A percentile compares a stretch with the other conserved stretches of the same genome.
Evolutionary conservation across 2,113 vertebrate species (phyloP).

Genomic region (Ceuthmochares aereus): DNA sequence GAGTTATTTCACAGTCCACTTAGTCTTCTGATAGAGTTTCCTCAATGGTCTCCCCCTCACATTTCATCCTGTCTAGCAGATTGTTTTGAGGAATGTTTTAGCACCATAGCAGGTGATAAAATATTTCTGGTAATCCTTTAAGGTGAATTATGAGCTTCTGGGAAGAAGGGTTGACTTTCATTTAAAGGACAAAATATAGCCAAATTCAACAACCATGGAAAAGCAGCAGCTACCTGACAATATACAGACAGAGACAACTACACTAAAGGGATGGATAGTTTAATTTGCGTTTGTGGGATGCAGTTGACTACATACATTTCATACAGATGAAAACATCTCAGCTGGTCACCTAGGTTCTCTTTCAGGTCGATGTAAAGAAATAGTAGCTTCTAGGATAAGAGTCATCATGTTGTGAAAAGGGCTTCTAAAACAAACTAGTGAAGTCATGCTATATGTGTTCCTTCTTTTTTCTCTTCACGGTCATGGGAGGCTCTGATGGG

Average conservation of each 20-base stretch:
- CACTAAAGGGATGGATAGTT: not conserved
- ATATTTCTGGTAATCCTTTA: constrained; percentile 32
- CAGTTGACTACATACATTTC: not conserved
- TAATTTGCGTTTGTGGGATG: not conserved
- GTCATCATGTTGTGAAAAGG: not conserved
- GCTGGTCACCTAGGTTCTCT: not conserved
- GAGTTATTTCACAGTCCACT: constrained; percentile 62
- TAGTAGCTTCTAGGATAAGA: not conserved
- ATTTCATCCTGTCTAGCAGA: constrained; percentile 32
- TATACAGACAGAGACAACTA: not conserved
- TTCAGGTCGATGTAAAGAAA: not conserved
- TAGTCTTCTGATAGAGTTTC: constrained; percentile 50
- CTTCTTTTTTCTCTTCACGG: not conserved
- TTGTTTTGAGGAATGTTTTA: constrained; percentile 38
- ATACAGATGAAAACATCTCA: not conserved
- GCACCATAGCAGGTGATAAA: constrained; percentile 1
- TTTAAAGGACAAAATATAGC: not conserved
- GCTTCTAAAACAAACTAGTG: not conserved
- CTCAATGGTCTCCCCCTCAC: not conserved
- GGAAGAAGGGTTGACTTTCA: not conserved
- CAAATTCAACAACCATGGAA: not conserved
- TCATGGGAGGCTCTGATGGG: not conserved
- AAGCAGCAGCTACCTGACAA: not conserved
- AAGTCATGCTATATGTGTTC: not conserved
- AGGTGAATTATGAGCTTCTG: constrained; percentile 18